These are phyloP conservation scores for Hephaestus fuliginosus DNA, from an alignment of 2,797 vertebrate species.

Conservation along the genomic window DNA sequence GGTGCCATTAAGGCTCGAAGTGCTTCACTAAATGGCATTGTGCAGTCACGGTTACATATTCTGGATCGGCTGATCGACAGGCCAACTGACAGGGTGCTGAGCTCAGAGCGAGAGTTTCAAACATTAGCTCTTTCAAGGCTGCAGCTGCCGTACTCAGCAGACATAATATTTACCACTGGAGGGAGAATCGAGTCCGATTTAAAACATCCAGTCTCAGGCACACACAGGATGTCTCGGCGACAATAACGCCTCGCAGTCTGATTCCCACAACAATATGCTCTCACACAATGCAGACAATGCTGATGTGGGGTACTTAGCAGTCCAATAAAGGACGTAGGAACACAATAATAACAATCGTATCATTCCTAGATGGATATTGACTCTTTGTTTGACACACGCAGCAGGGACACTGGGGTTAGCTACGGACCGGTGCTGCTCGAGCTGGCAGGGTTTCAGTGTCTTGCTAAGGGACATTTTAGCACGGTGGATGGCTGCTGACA, in stretches of 20 bases:
- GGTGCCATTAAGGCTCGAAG: slow-evolving; percentile 30
- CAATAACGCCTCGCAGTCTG: slow-evolving; percentile 48
- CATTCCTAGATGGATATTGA: slow-evolving; percentile 19
- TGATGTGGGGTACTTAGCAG: slow-evolving; percentile 26
- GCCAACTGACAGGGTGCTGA: slow-evolving; percentile 65
- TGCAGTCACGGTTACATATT: slow-evolving; percentile 51
- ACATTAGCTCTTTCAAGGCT: slow-evolving; percentile 57
- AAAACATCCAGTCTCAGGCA: slow-evolving; percentile 58
- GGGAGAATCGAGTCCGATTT: slow-evolving; percentile 51
- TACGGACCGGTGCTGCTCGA: slow-evolving; percentile 28
- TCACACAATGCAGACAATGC: slow-evolving; percentile 29
- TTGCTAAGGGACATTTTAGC: slow-evolving; percentile 54
- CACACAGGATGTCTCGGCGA: slow-evolving; percentile 72
- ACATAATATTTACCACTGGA: slow-evolving; percentile 78
- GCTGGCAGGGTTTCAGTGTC: slow-evolving; percentile 52
- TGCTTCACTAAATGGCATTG: slow-evolving; percentile 40
- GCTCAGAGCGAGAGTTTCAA: slow-evolving; percentile 43
- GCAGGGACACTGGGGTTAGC: slow-evolving; percentile 7
- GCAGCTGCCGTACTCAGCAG: slow-evolving; percentile 71
- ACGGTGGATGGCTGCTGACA: slow-evolving; percentile 56
- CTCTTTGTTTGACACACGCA: slow-evolving; percentile 26
- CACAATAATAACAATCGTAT: slow-evolving; percentile 20
- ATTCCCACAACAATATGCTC: slow-evolving; percentile 60
- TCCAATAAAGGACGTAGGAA: slow-evolving; percentile 18
- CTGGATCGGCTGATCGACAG: slow-evolving; percentile 63